Base-by-base conservation (phyloP, 2,888 invertebrate species). In the Scaptomyza polygonia region DNA sequence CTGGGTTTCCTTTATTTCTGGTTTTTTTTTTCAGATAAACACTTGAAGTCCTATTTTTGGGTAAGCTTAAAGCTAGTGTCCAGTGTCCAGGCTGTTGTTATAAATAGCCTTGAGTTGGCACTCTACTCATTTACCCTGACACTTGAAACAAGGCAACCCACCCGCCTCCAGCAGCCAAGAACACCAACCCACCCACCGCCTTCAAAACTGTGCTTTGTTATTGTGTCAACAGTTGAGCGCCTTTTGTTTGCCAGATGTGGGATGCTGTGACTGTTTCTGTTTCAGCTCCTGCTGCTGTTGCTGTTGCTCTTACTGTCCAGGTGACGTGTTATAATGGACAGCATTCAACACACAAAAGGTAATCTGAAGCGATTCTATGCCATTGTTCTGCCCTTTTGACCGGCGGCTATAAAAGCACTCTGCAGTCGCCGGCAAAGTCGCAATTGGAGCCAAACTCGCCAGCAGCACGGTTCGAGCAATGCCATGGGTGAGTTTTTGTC, bases 311-410 rank as follows among this genome's bases (percentile, higher is more conserved):
- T 39, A 40, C 77, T 70, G 82, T 68, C 87, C 82, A 83, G 86
- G 88, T 87, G 82, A 82, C 86, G 86, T 51, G 29, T 53, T 70
- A 62, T 87, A 87, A 83, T 83, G 82, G 82, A 87, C 72, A 63
- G 61, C 63, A 32, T 8, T 25, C 11, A 49, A 18, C 57, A 54
- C 65, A 84, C 86, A 81, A 86, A 79, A 87, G 89, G 88, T 88
- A 88, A 88, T 76, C 75, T 59, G 89, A 88, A 25, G 85, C 66
- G 48, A n/a, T 51, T 58, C 49, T 43, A 42, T 49, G 29, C 63
- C 48, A 71, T 89, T 88, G 82, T 88, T 72, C 25, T 18, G 39
- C 39, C 47, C 34, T 30, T 63, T 53, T 47, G 67, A 27, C 51
- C 51, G 40, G 58, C 59, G 70, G 57, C 70, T 82, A 82, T 82